phyloP scores from a whole-genome alignment of 1,140 invertebrate genomes.

The Penaeus vannamei region DNA sequence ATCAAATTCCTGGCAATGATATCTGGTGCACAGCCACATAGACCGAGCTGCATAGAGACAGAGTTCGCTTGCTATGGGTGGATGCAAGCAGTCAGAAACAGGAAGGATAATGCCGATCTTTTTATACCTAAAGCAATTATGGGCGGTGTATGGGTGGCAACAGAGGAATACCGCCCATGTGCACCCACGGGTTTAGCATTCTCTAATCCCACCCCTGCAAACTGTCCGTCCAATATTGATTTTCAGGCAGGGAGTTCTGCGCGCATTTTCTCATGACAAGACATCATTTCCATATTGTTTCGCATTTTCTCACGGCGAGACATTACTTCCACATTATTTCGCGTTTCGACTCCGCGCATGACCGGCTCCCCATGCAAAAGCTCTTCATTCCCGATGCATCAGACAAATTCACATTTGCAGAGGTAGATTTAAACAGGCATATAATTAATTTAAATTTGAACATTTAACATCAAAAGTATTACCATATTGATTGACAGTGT shows the following conservation, averaged over 20 bases:
- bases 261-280: conserved; percentile 29
- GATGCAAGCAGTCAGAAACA: too few relatives aligned
- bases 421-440: conserved; percentile 30
- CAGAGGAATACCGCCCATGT: too few relatives aligned
- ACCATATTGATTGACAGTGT: conserved; percentile 55
- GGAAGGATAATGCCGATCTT: too few relatives aligned
- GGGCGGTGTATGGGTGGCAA: too few relatives aligned
- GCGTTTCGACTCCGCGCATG: conserved; percentile 8
- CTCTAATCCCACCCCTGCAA: conserved; percentile 24
- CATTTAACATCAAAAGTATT: conserved; percentile 51
- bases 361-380: background rate
- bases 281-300: conserved; percentile 48
- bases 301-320: conserved; percentile 5
- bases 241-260: conserved; percentile 35
- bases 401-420: too few relatives aligned
- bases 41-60: too few relatives aligned
- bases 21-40: too few relatives aligned
- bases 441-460: conserved; percentile 37
- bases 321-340: conserved; percentile 14
- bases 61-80: too few relatives aligned
- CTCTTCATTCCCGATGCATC: background rate
- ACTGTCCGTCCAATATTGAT: conserved; percentile 57
- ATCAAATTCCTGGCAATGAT: too few relatives aligned
- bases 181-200: background rate
- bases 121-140: too few relatives aligned